Evolutionary conservation across 2,797 vertebrate genomes (phyloP).

Genomic region (Tokudaia tokunoshimensis): DNA sequence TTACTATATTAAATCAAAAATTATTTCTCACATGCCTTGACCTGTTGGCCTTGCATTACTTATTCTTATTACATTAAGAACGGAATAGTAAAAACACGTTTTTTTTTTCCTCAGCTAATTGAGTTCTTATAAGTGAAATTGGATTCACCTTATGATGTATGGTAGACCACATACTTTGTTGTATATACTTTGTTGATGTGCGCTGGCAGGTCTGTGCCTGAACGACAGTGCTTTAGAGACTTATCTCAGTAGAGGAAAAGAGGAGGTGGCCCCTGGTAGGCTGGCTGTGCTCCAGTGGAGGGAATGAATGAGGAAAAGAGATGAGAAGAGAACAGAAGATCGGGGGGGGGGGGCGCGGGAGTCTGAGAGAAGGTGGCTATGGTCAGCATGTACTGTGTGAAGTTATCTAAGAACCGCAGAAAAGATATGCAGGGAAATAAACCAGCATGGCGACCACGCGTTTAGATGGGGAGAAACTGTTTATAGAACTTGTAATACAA

Average conservation of each 20-base stretch:
- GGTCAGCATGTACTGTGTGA: neutral
- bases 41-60: neutral
- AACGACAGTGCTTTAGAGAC: neutral
- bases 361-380: too few species aligned
- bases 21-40: constrained; percentile 33
- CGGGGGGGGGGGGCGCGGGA: too few species aligned
- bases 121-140: constrained; percentile 54
- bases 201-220: neutral
- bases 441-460: constrained; percentile 5
- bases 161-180: neutral
- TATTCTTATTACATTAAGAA: neutral
- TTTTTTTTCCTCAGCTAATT: constrained; percentile 43
- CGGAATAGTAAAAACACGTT: neutral
- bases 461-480: constrained; percentile 21
- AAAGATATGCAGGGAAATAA: constrained; percentile 14
- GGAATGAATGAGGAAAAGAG: neutral
- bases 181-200: constrained; percentile 52
- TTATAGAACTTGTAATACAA: neutral
- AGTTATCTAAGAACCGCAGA: neutral
- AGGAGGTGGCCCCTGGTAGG: neutral
- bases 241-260: neutral
- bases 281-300: neutral
- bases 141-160: constrained; percentile 19
- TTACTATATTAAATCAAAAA: constrained; percentile 55
- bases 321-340: neutral